Evolutionary conservation across 2,113 vertebrate genomes (phyloP).

Genomic region (Elgaria multicarinata): DNA sequence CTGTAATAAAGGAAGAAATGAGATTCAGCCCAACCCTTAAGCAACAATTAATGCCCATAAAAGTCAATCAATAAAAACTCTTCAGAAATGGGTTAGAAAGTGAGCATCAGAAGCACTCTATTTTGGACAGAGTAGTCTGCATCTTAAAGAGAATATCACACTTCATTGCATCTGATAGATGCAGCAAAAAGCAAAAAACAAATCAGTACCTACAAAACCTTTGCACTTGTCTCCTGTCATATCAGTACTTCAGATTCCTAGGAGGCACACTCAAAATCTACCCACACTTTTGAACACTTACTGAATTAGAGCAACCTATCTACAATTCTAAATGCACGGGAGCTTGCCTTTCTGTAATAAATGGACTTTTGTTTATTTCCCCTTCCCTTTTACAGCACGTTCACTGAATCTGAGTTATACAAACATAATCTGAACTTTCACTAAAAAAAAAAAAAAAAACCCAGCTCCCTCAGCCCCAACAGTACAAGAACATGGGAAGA

Average conservation of each 20-base stretch:
- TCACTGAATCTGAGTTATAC: background rate
- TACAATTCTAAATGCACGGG: background rate
- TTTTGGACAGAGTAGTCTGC: background rate
- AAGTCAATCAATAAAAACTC: background rate
- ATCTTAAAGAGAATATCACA: background rate
- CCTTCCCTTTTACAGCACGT: background rate
- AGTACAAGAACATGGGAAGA: background rate
- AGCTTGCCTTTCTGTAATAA: background rate
- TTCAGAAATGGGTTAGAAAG: conserved; percentile 13
- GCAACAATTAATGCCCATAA: conserved; percentile 16
- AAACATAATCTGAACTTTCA: background rate
- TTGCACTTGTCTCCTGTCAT: background rate
- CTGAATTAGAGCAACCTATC: background rate
- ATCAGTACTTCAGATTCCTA: background rate
- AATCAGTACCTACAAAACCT: background rate
- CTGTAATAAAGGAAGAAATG: conserved; percentile 15
- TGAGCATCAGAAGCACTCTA: background rate
- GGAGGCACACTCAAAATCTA: background rate
- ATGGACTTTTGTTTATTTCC: background rate
- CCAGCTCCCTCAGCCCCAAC: background rate
- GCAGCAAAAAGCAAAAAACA: background rate
- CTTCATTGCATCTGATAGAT: conserved; percentile 7
- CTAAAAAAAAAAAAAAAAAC: background rate
- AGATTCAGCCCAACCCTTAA: conserved; percentile 3
- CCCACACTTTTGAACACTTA: background rate